These are phyloP conservation scores for human DNA, from an alignment of 2,113 vertebrate genomes.

Conservation along the genomic window DNA sequence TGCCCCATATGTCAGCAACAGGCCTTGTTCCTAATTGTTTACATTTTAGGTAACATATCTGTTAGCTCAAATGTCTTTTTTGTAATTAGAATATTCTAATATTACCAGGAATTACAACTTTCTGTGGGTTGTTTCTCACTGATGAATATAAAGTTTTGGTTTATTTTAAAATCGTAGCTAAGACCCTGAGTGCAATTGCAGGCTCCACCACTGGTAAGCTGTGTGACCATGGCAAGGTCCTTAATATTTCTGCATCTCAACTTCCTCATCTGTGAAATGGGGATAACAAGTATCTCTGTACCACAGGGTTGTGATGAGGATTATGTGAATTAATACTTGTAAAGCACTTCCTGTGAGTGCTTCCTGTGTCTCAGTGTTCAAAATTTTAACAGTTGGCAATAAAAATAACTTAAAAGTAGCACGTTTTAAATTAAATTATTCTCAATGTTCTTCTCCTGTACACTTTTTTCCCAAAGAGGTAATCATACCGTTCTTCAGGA, in stretches of 20 bases:
- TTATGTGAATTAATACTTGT: neutral
- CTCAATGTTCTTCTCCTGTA: neutral
- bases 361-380: neutral
- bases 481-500: neutral
- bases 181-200: neutral
- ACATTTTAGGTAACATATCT: neutral
- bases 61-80: neutral
- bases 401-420: neutral
- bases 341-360: neutral
- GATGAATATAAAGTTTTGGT: neutral
- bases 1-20: neutral
- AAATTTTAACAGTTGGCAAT: neutral
- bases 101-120: neutral
- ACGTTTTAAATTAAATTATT: neutral
- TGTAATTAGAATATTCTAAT: neutral
- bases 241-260: neutral
- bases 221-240: neutral
- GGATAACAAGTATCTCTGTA: neutral
- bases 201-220: neutral
- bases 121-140: neutral
- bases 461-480: neutral
- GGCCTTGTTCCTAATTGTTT: neutral
- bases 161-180: neutral
- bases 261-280: neutral
- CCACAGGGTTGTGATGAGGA: neutral